Base-by-base conservation (phyloP, 2,888 invertebrate genomes). In the Orchestes rusci region DNA sequence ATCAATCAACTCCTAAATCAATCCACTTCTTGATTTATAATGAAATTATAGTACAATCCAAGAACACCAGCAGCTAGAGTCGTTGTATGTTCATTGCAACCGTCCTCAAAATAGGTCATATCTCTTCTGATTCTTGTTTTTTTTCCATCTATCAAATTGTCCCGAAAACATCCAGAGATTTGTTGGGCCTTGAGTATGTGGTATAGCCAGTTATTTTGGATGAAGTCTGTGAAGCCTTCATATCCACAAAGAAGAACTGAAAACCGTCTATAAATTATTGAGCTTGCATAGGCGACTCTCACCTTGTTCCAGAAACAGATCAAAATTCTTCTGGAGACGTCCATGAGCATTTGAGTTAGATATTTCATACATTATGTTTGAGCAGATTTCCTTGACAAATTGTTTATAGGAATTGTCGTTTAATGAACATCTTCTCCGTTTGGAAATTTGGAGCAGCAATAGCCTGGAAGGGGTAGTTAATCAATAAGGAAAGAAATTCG, bases 51-150 rank as follows among this genome's bases (percentile, higher is more conserved):
- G 48, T 58, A 55, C 17, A 61, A 35, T 4, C 54, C 49, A 13
- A 61, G 44, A 19, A 59, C 57, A 16, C 58, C 60, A 2, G 54
- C 49, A 10, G 57, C 62, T 5, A 62, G 39, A 13, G 59, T 59
- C 10, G 60, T 61, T 1, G 59, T 59, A 34, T 62, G 62, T 44
- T 61, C 61, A 8, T 56, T 54, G 41, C 62, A 62, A 13, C 60
- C 60, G 44, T 61, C 59, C 27, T 54, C 50, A 16, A 57, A 56
- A 37, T 39, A 43, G 2, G 23, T 38, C 5, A 46, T 43, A 20
- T 48, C 45, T 29, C 54, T 51, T 35, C 53, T 52, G 2, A 51
- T 53, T 36, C 53, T 53, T 3, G 51, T 46, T 45, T 56, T 56
- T 17, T 48, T 28, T 18, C 44, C 7, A n/a, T 55, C 54, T 3